These are phyloP conservation scores for Trichopria drosophilae DNA, from an alignment of 2,888 invertebrate species.

Conservation along the genomic window DNA sequence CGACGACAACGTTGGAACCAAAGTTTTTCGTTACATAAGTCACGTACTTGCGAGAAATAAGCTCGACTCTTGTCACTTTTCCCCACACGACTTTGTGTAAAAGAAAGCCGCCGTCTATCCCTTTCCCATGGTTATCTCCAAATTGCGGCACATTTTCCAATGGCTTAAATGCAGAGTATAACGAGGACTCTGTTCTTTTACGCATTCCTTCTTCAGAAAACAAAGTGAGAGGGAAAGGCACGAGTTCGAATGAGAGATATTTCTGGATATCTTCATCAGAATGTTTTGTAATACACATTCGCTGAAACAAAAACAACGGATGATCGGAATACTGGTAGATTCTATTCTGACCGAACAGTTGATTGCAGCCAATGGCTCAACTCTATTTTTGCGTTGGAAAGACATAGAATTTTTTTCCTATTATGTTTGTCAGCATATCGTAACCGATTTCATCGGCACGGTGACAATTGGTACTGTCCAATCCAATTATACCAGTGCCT, in stretches of 20 bases:
- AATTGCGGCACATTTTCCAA: neutral
- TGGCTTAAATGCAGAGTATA: slow-evolving; percentile 3
- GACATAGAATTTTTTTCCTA: too few relatives aligned
- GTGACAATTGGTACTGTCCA: slow-evolving; percentile 37
- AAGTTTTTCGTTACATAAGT: slow-evolving; percentile 37
- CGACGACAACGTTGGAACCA: neutral
- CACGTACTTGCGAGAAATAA: slow-evolving; percentile 33
- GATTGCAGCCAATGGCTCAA: too few relatives aligned
- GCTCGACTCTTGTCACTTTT: neutral
- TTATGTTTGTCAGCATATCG: slow-evolving; percentile 42
- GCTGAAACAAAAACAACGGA: slow-evolving; percentile 3
- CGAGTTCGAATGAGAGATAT: neutral
- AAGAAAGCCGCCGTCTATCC: slow-evolving; percentile 43
- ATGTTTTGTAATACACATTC: neutral
- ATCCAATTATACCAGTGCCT: slow-evolving; percentile 41
- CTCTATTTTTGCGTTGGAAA: too few relatives aligned
- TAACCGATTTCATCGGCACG: slow-evolving; percentile 35
- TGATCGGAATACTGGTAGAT: too few relatives aligned
- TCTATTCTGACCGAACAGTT: too few relatives aligned
- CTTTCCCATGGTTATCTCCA: neutral
- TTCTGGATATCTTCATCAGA: neutral
- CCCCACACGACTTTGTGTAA: slow-evolving; percentile 2
- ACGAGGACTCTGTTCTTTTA: slow-evolving; percentile 1
- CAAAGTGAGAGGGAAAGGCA: slow-evolving; percentile 1
- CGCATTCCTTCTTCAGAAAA: slow-evolving; percentile 12